Evolutionary conservation across 2,797 vertebrate genomes (phyloP).

Genomic region (Oophaga sylvatica): DNA sequence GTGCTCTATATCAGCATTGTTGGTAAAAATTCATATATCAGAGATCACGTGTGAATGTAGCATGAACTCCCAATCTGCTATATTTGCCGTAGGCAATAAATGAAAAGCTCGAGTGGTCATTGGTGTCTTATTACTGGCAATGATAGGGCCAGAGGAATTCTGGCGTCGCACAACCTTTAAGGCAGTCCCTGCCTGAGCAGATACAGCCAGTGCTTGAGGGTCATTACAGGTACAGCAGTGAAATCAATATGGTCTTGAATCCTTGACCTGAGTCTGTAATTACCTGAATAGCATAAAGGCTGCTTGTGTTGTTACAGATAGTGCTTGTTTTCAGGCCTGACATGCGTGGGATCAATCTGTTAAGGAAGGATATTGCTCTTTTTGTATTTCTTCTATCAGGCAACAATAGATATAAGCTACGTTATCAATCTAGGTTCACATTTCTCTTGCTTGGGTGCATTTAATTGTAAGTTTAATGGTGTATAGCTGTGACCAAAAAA

Average conservation of each 20-base stretch:
- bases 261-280: constrained; percentile 89
- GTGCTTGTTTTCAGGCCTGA: constrained; percentile 78
- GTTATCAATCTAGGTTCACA: constrained; percentile 76
- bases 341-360: constrained; percentile 66
- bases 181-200: constrained; percentile 78
- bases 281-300: constrained; percentile 87
- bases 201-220: constrained; percentile 78
- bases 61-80: constrained; percentile 76
- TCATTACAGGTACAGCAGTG: constrained; percentile 73
- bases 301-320: constrained; percentile 83
- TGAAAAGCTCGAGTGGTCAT: constrained; percentile 71
- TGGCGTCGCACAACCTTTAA: constrained; percentile 76
- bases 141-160: constrained; percentile 69
- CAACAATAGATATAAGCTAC: constrained; percentile 65
- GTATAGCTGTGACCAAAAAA: constrained; percentile 32
- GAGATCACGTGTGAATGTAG: constrained; percentile 77
- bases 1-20: background rate
- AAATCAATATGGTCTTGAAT: constrained; percentile 80
- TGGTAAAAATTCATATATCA: background rate
- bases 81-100: constrained; percentile 74
- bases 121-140: constrained; percentile 71
- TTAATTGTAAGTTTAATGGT: constrained; percentile 49
- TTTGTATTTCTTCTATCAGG: constrained; percentile 64
- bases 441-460: constrained; percentile 64
- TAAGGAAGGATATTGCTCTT: constrained; percentile 69